phyloP scores from a whole-genome alignment of 2,888 invertebrate genomes.

The Pyrrhosoma nymphula region DNA sequence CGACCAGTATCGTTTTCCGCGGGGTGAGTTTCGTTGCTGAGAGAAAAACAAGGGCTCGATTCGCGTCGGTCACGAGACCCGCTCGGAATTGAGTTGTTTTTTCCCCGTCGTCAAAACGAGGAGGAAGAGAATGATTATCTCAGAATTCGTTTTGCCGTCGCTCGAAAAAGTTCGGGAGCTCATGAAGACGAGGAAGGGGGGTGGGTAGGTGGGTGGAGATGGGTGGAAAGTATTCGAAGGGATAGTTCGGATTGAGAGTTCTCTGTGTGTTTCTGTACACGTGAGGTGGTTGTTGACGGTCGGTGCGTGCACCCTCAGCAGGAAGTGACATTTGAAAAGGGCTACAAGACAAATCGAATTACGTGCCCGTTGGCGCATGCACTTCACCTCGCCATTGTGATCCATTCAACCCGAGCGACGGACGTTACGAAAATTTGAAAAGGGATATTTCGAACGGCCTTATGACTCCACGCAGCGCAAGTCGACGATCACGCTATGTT shows the following conservation, averaged over 20 bases:
- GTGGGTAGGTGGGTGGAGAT: neutral
- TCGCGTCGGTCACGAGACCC: neutral
- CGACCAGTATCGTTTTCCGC: neutral
- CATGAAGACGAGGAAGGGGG: neutral
- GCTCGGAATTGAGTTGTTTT: neutral
- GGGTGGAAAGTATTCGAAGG: neutral
- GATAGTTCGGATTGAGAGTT: neutral
- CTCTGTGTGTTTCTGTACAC: neutral
- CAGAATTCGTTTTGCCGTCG: slow-evolving; percentile 11
- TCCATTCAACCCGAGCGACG: slow-evolving; percentile 46
- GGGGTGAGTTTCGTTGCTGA: neutral
- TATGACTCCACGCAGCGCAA: too few relatives aligned
- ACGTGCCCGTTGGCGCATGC: slow-evolving; percentile 48
- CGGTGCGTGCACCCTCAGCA: neutral
- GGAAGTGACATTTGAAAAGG: slow-evolving; percentile 59
- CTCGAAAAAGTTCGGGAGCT: neutral
- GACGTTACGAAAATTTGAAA: slow-evolving; percentile 52
- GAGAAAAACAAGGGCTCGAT: neutral
- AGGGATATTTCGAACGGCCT: neutral
- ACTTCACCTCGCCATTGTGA: neutral
- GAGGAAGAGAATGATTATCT: slow-evolving; percentile 26
- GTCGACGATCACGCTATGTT: too few relatives aligned
- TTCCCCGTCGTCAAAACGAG: neutral
- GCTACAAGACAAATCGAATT: slow-evolving; percentile 44
- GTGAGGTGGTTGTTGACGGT: neutral